Base-by-base conservation (phyloP, 2,888 invertebrate genomes). In the Elaeidobius kamerunicus region DNA sequence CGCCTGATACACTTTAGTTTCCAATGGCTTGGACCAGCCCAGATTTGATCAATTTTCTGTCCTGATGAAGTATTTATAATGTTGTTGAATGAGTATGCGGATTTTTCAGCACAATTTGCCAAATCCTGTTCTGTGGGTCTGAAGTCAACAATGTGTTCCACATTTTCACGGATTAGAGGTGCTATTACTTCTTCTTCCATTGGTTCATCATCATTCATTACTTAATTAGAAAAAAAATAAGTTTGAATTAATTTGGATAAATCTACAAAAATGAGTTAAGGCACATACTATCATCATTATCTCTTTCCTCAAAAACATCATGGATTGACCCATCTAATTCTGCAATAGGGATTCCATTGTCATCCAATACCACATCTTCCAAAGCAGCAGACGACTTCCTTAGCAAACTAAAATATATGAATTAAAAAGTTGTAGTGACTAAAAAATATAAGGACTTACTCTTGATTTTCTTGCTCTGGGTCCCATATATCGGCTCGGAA, bases 21-120 rank as follows among this genome's bases (percentile, higher is more conserved):
- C 91, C 91, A 91, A 72, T 91, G 88, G 36, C 82, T 76, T 20
- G 91, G 91, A 0, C 91, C 91, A 16, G 88, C 88, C 91, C 91
- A 91, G 60, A 83, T 67, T 67, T 64, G 63, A 16, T 68, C 66
- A 9, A 69, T 63, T 51, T 63, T 65, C 51, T 63, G 65, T 27
- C 66, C 65, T 1, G 55, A 51, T 2, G 20, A 14, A 1, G 61
- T 60, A 11, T 41, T 79, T 68, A 76, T 78, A 70, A 81, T 77
- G 11, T 71, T 72, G 67, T 77, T 74, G 73, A 86, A 88, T 0
- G 86, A 85, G 73, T 88, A 89, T 71, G 89, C 88, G 35, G 83
- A 76, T 11, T 73, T 56, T 49, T 67, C 75, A n/a, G 14, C 19
- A 2, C 16, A 38, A 19, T 14, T 43, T 9, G 36, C 32, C 27